A percentile compares a stretch with the other conserved stretches of the same genome.
Evolutionary conservation across 1,140 invertebrate genomes (phyloP).

Genomic region (Drosophila grimshawi): DNA sequence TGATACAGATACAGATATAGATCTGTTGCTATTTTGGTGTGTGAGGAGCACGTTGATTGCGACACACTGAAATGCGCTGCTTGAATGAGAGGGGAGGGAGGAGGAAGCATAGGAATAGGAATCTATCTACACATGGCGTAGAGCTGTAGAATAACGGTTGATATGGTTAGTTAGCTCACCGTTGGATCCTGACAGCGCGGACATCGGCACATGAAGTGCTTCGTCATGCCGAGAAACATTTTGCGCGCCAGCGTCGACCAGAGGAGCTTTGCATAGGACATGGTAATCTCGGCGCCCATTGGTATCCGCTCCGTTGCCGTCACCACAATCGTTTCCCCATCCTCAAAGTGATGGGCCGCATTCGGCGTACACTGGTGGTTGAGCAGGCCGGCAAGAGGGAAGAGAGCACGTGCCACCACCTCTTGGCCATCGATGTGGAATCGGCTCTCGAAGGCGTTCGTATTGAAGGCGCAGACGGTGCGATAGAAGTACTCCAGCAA

Average conservation of each 20-base stretch:
- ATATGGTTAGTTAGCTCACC: constrained; percentile 78
- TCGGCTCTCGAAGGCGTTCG: constrained; percentile 90
- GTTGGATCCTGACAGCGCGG: constrained; percentile 89
- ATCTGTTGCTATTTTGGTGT: constrained; percentile 49
- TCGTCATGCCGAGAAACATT: constrained; percentile 88
- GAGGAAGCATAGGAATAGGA: neutral
- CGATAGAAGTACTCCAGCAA: constrained; percentile 86
- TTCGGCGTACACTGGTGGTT: constrained; percentile 92
- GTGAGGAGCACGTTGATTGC: constrained; percentile 30
- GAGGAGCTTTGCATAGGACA: constrained; percentile 89
- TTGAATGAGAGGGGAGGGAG: neutral
- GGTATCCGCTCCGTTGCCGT: constrained; percentile 87
- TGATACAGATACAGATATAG: constrained; percentile 4
- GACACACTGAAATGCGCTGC: constrained; percentile 22
- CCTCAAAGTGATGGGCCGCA: constrained; percentile 88
- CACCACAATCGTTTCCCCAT: constrained; percentile 87
- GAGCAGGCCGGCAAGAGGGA: constrained; percentile 89
- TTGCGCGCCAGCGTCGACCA: constrained; percentile 90
- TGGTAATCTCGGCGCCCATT: constrained; percentile 89
- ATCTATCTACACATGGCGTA: no score
- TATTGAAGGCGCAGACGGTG: constrained; percentile 88
- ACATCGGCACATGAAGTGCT: constrained; percentile 91
- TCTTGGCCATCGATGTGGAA: constrained; percentile 85
- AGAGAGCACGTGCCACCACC: constrained; percentile 88
- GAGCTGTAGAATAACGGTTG: neutral